Percentiles rank a stretch among this genome's conserved stretches.
phyloP scores from a whole-genome alignment of 2,888 invertebrate species.

The Trissoscelio sp. region DNA sequence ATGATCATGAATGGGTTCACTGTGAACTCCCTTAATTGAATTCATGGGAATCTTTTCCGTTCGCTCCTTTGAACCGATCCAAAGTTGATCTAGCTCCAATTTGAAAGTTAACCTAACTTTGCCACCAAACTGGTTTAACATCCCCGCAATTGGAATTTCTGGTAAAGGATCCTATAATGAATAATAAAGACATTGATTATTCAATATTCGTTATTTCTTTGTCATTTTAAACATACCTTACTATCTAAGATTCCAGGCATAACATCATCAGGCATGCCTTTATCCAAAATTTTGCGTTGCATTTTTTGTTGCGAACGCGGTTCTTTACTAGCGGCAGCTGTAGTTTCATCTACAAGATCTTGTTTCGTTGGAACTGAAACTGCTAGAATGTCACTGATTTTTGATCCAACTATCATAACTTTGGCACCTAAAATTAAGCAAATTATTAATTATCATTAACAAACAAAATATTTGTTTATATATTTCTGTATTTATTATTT shows the following conservation, averaged over 20 bases:
- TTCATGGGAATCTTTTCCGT: slow-evolving; percentile 96
- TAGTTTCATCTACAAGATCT: slow-evolving; percentile 86
- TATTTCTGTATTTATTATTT: no score
- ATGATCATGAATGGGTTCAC: slow-evolving; percentile 93
- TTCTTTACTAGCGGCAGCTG: slow-evolving; percentile 87
- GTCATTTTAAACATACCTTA: slow-evolving; percentile 85
- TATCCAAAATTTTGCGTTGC: slow-evolving; percentile 94
- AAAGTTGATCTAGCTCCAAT: slow-evolving; percentile 94
- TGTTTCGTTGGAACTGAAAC: slow-evolving; percentile 90
- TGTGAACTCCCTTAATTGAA: slow-evolving; percentile 91
- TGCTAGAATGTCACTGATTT: slow-evolving; percentile 93
- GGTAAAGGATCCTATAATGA: slow-evolving; percentile 90
- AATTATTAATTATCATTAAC: no score
- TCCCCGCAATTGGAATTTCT: slow-evolving; percentile 91
- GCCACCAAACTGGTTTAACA: slow-evolving; percentile 95
- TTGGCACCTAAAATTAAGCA: slow-evolving; percentile 88
- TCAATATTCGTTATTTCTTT: no score
- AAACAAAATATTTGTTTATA: no score
- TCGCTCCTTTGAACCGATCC: slow-evolving; percentile 96
- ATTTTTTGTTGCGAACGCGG: slow-evolving; percentile 90
- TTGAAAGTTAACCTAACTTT: slow-evolving; percentile 96
- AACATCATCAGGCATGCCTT: slow-evolving; percentile 94
- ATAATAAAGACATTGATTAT: not conserved
- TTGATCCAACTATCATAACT: slow-evolving; percentile 96
- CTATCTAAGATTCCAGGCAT: slow-evolving; percentile 93